These are phyloP conservation scores for Calcarius lapponicus DNA, from an alignment of 2,797 vertebrate species.

Conservation along the genomic window DNA sequence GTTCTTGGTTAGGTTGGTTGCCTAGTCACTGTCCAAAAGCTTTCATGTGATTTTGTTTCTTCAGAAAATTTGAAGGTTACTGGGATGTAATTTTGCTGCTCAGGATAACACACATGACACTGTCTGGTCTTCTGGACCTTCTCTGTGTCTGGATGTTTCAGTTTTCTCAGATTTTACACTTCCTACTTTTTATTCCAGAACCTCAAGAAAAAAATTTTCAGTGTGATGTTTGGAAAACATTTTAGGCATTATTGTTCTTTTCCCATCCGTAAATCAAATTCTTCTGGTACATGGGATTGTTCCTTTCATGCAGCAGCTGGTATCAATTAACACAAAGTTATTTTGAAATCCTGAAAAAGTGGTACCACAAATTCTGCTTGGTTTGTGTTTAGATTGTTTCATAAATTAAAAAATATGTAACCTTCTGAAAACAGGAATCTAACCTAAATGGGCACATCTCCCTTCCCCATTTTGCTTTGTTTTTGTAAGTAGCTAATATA, in stretches of 20 bases:
- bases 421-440: background rate
- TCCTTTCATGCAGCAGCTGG: background rate
- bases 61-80: background rate
- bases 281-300: background rate
- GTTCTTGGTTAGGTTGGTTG: background rate
- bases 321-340: background rate
- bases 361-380: background rate
- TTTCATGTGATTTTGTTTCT: background rate
- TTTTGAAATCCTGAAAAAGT: constrained; percentile 1
- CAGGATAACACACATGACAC: background rate
- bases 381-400: background rate
- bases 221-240: background rate
- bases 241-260: background rate
- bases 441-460: background rate
- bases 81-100: background rate
- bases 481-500: background rate
- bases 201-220: background rate
- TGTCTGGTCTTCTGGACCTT: background rate
- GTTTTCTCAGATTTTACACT: background rate
- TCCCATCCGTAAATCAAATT: background rate
- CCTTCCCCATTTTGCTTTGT: background rate
- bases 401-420: background rate
- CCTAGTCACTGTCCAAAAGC: background rate
- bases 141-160: background rate
- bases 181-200: background rate